Conservation (phyloP, 1,140 invertebrate species). For the Megalopta genalis region DNA sequence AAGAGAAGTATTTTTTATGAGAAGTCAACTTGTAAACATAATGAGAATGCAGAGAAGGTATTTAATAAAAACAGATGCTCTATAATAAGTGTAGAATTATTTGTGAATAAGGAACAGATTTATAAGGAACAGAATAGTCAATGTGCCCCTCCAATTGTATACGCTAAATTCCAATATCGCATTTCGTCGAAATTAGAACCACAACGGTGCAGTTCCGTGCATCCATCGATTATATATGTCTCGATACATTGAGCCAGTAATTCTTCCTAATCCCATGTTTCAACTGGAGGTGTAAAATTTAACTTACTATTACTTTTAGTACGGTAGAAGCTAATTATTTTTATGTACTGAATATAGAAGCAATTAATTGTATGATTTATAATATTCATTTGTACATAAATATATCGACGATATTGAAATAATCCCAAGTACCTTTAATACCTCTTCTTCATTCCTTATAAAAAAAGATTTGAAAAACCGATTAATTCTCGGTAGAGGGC, state of each 20-base stretch:
- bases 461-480: neutral
- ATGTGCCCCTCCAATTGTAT: slow-evolving; percentile 73
- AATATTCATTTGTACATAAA: slow-evolving; percentile 74
- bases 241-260: slow-evolving; percentile 6
- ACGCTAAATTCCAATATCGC: slow-evolving; percentile 70
- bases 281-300: slow-evolving; percentile 31
- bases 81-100: slow-evolving; percentile 66
- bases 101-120: slow-evolving; percentile 70
- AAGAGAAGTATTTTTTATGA: slow-evolving; percentile 72
- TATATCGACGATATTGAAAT: slow-evolving; percentile 36
- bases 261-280: neutral
- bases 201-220: neutral
- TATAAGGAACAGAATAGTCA: slow-evolving; percentile 76
- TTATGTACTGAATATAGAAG: slow-evolving; percentile 71
- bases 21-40: slow-evolving; percentile 78
- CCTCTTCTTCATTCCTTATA: neutral
- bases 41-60: slow-evolving; percentile 59
- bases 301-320: slow-evolving; percentile 65
- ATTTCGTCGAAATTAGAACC: slow-evolving; percentile 29
- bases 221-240: neutral
- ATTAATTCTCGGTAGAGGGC: too few relatives aligned
- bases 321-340: slow-evolving; percentile 74
- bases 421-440: slow-evolving; percentile 3
- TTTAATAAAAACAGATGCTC: slow-evolving; percentile 68
- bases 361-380: slow-evolving; percentile 65